Percentiles rank a stretch among this genome's conserved stretches.
Evolutionary conservation across 2,113 vertebrate genomes (phyloP).

Genomic region (Heterochromis multidens): DNA sequence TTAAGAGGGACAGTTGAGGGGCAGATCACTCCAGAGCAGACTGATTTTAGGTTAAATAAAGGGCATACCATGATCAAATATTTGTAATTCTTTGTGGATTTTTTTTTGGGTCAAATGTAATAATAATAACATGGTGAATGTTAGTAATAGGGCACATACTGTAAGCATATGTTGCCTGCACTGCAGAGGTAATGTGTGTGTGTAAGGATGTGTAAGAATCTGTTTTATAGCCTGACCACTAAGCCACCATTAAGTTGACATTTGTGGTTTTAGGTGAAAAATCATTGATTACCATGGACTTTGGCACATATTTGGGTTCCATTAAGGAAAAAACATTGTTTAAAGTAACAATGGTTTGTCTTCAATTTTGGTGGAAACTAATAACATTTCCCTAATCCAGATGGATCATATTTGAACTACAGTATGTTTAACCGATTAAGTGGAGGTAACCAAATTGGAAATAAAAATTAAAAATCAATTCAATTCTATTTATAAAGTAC

Average conservation of each 20-base stretch:
- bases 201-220: not conserved
- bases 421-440: no score
- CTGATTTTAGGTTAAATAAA: conserved; percentile 16
- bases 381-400: no score
- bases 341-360: no score
- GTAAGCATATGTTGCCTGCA: not conserved
- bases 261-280: no score
- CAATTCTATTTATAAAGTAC: no score
- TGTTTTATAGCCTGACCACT: not conserved
- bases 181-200: not conserved
- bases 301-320: no score
- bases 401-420: no score
- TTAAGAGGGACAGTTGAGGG: conserved; percentile 42
- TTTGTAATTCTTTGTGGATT: not conserved
- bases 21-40: not conserved
- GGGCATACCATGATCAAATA: not conserved
- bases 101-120: not conserved
- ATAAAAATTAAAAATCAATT: no score
- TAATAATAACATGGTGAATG: not conserved
- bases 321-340: no score
- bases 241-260: not conserved
- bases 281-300: no score
- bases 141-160: not conserved
- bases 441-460: no score
- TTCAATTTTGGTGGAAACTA: no score